phyloP scores from a whole-genome alignment of 2,888 invertebrate genomes.

The Ophonus ardosiacus region DNA sequence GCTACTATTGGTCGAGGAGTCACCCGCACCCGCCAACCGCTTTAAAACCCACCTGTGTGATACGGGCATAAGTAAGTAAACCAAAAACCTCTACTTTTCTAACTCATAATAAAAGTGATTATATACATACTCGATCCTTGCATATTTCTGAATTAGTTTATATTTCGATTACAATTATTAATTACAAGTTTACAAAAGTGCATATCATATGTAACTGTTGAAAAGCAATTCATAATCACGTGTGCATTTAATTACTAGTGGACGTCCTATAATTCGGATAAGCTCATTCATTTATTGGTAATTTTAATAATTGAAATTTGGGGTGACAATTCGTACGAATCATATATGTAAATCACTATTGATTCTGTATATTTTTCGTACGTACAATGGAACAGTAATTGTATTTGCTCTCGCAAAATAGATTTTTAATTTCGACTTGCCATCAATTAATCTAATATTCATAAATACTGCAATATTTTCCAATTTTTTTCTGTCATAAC shows the following conservation, averaged over 20 bases:
- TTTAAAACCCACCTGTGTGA: too few relatives aligned
- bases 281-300: slow-evolving; percentile 3
- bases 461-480: neutral
- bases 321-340: slow-evolving; percentile 3
- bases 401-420: neutral
- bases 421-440: neutral
- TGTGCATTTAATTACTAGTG: neutral
- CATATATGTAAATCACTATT: slow-evolving; percentile 16
- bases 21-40: too few relatives aligned
- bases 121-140: too few relatives aligned
- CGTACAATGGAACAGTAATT: slow-evolving; percentile 4
- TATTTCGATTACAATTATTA: too few relatives aligned
- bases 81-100: too few relatives aligned
- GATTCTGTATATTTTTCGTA: slow-evolving; percentile 3
- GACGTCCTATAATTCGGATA: neutral
- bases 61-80: too few relatives aligned
- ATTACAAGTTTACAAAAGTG: neutral
- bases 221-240: neutral
- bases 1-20: too few relatives aligned
- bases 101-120: too few relatives aligned
- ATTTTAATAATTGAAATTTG: slow-evolving; percentile 21
- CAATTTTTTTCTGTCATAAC: neutral
- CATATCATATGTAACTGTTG: neutral
- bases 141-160: too few relatives aligned
- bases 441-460: neutral